Conservation (phyloP, 53 echinoderm and acorn worm species). For the Holothuria scabra region DNA sequence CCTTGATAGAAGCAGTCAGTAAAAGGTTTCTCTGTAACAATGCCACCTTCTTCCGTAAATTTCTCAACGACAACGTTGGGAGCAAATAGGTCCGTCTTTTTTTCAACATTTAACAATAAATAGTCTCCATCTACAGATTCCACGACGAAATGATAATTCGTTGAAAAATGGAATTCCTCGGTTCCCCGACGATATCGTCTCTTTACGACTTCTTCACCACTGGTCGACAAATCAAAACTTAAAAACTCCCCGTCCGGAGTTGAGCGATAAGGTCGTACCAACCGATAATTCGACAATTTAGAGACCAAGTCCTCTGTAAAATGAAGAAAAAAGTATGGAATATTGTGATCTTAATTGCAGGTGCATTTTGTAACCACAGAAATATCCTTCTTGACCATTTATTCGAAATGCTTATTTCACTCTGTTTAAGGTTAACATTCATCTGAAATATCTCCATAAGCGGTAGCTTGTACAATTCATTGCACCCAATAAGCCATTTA, state of each 20-base stretch:
- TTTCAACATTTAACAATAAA: constrained; percentile 13
- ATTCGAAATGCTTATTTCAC: no score
- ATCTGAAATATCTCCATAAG: no score
- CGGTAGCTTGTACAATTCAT: no score
- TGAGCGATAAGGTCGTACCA: constrained; percentile 33
- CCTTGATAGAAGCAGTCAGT: constrained; percentile 68
- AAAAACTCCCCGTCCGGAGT: constrained; percentile 46
- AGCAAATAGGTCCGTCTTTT: background rate
- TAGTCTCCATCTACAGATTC: constrained; percentile 22
- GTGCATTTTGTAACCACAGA: no score
- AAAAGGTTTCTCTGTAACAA: constrained; percentile 23
- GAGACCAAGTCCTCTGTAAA: constrained; percentile 25
- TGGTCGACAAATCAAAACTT: constrained; percentile 31
- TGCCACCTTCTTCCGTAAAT: constrained; percentile 43
- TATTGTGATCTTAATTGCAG: no score
- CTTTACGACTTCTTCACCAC: background rate
- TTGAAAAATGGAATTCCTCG: background rate
- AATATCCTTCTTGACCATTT: no score
- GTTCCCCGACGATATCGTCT: background rate
- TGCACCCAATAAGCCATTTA: no score
- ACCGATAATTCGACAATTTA: constrained; percentile 24
- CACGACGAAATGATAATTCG: constrained; percentile 38
- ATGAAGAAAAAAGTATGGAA: no score
- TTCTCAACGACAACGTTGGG: constrained; percentile 35
- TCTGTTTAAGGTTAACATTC: no score